Evolutionary conservation across 1,140 invertebrate species (phyloP).

Genomic region (Psilanteris sp.): DNA sequence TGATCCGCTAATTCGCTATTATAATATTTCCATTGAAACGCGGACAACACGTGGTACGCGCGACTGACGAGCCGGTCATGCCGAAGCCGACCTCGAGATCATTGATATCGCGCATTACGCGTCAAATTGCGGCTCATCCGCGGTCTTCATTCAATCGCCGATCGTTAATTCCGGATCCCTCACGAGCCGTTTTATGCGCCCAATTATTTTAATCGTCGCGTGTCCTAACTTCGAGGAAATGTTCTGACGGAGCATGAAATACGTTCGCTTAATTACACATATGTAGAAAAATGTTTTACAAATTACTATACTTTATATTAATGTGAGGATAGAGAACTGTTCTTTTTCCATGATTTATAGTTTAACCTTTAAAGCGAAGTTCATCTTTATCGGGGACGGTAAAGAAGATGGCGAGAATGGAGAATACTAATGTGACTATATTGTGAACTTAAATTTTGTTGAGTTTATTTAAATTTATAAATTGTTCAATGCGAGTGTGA

Average conservation of each 20-base stretch:
- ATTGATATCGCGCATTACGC: constrained; percentile 74
- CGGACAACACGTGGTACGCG: constrained; percentile 72
- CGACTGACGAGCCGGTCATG: constrained; percentile 74
- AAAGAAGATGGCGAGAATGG: no score
- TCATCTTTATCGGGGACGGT: no score
- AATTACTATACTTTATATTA: no score
- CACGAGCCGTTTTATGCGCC: not conserved
- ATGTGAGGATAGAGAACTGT: no score
- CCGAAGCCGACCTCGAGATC: constrained; percentile 76
- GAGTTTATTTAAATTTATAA: no score
- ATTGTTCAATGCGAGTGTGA: no score
- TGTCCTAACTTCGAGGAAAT: no score
- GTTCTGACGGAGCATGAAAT: constrained; percentile 10
- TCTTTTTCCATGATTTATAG: no score
- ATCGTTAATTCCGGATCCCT: constrained; percentile 37
- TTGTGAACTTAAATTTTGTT: no score
- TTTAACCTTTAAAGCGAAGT: no score
- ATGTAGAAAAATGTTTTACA: no score
- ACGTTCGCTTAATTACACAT: constrained; percentile 5
- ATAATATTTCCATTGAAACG: constrained; percentile 77
- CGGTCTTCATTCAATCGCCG: constrained; percentile 57
- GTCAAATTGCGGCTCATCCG: constrained; percentile 62
- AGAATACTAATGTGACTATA: no score
- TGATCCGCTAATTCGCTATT: constrained; percentile 65
- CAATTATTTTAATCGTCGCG: constrained; percentile 19